Evolutionary conservation across 2,888 invertebrate species (phyloP).

Genomic region (Hirtodrosophila alboralis): DNA sequence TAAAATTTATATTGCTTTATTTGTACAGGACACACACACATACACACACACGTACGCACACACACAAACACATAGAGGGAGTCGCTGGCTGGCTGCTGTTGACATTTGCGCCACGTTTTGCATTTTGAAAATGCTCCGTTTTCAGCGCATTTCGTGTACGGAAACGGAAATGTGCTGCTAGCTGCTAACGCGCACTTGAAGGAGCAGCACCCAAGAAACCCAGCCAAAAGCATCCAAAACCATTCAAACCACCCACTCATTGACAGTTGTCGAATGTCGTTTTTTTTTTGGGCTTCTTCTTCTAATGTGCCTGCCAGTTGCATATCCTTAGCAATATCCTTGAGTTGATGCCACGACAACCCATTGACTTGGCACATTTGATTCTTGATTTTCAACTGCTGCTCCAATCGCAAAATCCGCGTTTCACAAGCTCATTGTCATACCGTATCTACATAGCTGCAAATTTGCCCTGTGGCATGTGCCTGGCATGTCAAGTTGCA

Average conservation of each 20-base stretch:
- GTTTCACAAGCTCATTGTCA: slow-evolving; percentile 56
- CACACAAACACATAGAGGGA: slow-evolving; percentile 5
- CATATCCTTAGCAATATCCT: slow-evolving; percentile 47
- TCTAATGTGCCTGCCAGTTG: slow-evolving; percentile 64
- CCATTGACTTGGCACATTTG: slow-evolving; percentile 61
- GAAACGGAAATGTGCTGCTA: slow-evolving; percentile 78
- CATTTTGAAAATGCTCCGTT: slow-evolving; percentile 76
- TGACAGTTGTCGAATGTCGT: slow-evolving; percentile 76
- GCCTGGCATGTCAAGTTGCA: slow-evolving; percentile 51
- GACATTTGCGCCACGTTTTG: slow-evolving; percentile 79
- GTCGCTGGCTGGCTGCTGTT: slow-evolving; percentile 47
- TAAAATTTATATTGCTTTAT: slow-evolving; percentile 76
- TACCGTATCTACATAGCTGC: slow-evolving; percentile 57
- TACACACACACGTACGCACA: slow-evolving; percentile 7
- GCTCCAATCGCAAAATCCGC: slow-evolving; percentile 9
- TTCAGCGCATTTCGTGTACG: slow-evolving; percentile 77
- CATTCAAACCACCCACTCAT: slow-evolving; percentile 34
- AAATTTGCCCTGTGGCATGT: slow-evolving; percentile 58
- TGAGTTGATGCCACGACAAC: slow-evolving; percentile 19
- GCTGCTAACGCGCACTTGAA: slow-evolving; percentile 68
- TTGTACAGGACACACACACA: slow-evolving; percentile 37
- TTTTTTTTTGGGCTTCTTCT: slow-evolving; percentile 50
- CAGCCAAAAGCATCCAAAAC: slow-evolving; percentile 5
- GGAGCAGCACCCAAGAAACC: slow-evolving; percentile 39
- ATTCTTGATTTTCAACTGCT: slow-evolving; percentile 31